Conservation (phyloP, 2,888 invertebrate genomes). For the Ischnura elegans region DNA sequence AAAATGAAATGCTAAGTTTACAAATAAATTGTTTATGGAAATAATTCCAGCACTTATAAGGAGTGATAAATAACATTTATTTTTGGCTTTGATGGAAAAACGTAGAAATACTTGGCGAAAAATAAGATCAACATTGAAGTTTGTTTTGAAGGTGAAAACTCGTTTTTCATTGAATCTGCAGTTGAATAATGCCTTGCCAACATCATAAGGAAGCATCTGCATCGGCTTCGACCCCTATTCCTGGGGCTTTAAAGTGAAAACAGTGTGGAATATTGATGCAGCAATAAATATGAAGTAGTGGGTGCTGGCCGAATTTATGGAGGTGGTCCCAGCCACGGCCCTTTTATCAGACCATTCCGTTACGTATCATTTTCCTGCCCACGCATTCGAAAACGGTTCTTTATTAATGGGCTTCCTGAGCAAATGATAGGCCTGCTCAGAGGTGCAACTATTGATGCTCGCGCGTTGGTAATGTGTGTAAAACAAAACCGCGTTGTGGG, state of each 20-base stretch:
- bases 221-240: background rate
- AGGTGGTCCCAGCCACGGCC: background rate
- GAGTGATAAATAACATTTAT: no score
- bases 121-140: no score
- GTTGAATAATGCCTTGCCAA: no score
- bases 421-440: constrained; percentile 13
- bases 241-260: background rate
- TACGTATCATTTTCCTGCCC: constrained; percentile 41
- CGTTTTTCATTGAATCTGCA: no score
- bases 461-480: background rate
- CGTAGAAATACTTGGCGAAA: no score
- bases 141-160: no score
- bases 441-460: background rate
- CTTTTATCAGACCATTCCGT: background rate
- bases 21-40: no score
- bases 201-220: background rate
- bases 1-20: no score
- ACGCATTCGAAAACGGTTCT: background rate
- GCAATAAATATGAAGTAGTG: background rate
- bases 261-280: background rate
- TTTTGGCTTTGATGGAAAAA: no score
- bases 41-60: no score
- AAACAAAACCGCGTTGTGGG: background rate
- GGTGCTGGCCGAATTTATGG: background rate
- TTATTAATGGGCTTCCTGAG: constrained; percentile 41